Conservation (phyloP, 92 coral and sea anemone genomes). For the Bergia puertoricense region DNA sequence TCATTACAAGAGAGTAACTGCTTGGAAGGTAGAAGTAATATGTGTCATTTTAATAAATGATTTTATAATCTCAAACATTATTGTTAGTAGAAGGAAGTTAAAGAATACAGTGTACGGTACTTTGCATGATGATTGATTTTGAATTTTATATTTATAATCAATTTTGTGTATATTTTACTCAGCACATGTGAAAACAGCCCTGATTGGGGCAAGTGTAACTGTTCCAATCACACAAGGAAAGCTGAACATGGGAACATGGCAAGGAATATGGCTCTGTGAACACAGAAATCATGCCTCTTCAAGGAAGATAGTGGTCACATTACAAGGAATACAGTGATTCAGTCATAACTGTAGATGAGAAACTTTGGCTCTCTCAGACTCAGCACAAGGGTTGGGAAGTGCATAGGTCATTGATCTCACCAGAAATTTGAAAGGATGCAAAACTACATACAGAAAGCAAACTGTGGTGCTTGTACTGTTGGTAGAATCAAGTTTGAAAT, state of each 20-base stretch:
- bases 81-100: no score
- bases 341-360: no score
- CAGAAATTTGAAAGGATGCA: no score
- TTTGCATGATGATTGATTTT: no score
- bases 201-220: constrained; percentile 92
- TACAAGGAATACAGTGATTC: constrained; percentile 87
- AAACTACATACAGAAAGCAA: background rate
- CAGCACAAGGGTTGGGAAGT: background rate
- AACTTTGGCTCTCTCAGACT: background rate
- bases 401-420: background rate
- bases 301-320: constrained; percentile 84
- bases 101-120: no score
- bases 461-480: no score
- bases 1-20: no score
- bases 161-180: background rate
- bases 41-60: no score
- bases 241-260: constrained; percentile 96
- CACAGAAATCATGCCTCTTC: constrained; percentile 87
- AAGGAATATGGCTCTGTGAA: constrained; percentile 99
- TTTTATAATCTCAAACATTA: no score
- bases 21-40: no score
- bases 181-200: constrained; percentile 95
- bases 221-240: constrained; percentile 89
- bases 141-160: background rate
- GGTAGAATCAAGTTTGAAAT: no score